A percentile compares a stretch with the other conserved stretches of the same genome.
phyloP scores from a whole-genome alignment of 2,113 vertebrate genomes.

The Phainopepla nitens region DNA sequence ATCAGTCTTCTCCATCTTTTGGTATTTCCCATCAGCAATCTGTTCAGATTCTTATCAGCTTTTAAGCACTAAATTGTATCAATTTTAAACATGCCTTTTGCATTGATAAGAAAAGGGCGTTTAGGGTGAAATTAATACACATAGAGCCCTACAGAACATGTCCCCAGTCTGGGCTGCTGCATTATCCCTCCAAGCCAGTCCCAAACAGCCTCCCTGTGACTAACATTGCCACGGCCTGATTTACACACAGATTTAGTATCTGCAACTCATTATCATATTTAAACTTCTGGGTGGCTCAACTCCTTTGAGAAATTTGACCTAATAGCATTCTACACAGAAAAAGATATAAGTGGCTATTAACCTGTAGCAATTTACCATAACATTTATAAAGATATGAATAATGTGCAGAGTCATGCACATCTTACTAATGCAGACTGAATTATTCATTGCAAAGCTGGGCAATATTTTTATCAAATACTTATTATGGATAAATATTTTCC shows the following conservation, averaged over 20 bases:
- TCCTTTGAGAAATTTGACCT: not conserved
- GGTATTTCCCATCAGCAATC: not conserved
- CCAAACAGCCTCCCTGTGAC: not conserved
- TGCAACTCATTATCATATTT: not conserved
- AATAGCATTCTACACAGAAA: slow-evolving; percentile 2
- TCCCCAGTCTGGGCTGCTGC: not conserved
- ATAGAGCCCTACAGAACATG: not conserved
- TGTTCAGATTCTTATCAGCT: not conserved
- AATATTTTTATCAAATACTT: slow-evolving; percentile 27
- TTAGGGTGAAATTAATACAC: not conserved
- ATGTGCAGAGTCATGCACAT: not conserved
- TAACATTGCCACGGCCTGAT: not conserved
- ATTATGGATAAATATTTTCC: slow-evolving; percentile 24
- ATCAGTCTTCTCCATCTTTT: not conserved
- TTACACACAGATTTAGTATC: not conserved
- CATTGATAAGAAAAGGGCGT: not conserved
- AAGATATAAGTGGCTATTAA: slow-evolving; percentile 24
- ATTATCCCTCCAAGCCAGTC: not conserved
- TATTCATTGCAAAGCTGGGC: slow-evolving; percentile 30
- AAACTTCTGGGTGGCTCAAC: slow-evolving; percentile 10
- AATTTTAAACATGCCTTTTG: not conserved
- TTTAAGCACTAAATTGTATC: not conserved
- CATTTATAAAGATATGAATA: not conserved
- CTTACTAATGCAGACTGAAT: slow-evolving; percentile 25
- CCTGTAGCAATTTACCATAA: not conserved